Evolutionary conservation across 2,113 vertebrate species (phyloP).

Genomic region (Nanorana parkeri): DNA sequence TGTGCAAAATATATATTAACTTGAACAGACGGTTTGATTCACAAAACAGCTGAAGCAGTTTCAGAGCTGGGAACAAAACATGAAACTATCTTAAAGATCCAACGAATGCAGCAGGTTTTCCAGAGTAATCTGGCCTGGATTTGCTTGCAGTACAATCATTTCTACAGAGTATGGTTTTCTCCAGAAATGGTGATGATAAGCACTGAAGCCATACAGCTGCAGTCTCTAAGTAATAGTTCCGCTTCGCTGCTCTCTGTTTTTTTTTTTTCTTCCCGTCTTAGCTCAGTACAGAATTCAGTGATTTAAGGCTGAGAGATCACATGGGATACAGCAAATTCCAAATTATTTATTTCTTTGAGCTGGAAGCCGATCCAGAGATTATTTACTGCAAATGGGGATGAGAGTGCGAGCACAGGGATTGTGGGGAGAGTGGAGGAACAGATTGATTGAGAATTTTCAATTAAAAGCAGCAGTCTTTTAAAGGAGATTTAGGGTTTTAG

Average conservation of each 20-base stretch:
- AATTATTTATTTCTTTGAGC: conserved; percentile 68
- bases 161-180: background rate
- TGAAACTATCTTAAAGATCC: background rate
- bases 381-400: conserved; percentile 69
- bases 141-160: conserved; percentile 30
- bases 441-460: conserved; percentile 71
- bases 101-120: conserved; percentile 23
- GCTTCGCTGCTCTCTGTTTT: conserved; percentile 62
- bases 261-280: conserved; percentile 61
- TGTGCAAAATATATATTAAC: conserved; percentile 5
- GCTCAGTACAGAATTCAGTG: conserved; percentile 68
- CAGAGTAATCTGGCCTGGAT: background rate
- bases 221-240: conserved; percentile 67
- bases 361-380: conserved; percentile 66
- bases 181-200: conserved; percentile 9
- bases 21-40: background rate
- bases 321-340: conserved; percentile 69
- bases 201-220: conserved; percentile 60
- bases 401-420: conserved; percentile 59
- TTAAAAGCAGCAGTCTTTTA: conserved; percentile 72
- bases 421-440: conserved; percentile 49
- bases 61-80: background rate
- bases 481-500: conserved; percentile 71
- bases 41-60: background rate
- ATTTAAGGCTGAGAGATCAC: conserved; percentile 71